phyloP scores from a whole-genome alignment of 2,888 invertebrate genomes.

The Noctua janthe region DNA sequence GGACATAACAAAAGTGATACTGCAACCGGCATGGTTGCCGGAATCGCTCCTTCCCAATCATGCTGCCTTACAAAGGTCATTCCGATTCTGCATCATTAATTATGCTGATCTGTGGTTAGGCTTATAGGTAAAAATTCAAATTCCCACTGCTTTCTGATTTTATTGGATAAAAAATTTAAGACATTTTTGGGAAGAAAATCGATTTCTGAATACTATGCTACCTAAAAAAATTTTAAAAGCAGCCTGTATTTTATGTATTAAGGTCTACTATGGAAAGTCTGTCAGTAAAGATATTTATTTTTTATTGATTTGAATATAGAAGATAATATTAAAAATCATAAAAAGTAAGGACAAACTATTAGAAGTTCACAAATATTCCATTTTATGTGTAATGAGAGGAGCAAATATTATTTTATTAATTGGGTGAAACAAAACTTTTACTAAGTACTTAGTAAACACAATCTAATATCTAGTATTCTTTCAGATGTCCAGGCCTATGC shows the following conservation, averaged over 20 bases:
- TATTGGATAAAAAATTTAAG: neutral
- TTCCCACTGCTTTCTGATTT: neutral
- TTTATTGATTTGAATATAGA: slow-evolving; percentile 5
- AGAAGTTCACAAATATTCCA: neutral
- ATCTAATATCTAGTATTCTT: slow-evolving; percentile 59
- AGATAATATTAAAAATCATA: slow-evolving; percentile 3
- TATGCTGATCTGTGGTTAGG: no score
- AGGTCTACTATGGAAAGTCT: neutral
- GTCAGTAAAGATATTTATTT: neutral
- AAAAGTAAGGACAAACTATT: neutral
- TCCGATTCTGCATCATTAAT: no score
- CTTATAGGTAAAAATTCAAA: no score
- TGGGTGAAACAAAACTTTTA: slow-evolving; percentile 1
- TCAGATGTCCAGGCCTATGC: slow-evolving; percentile 89
- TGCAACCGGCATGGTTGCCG: neutral
- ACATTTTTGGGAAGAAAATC: neutral
- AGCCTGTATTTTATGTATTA: neutral
- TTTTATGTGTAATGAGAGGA: neutral
- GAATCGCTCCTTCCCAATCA: neutral
- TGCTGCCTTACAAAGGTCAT: neutral
- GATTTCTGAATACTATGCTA: neutral
- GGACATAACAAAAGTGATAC: neutral
- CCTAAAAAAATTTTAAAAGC: neutral
- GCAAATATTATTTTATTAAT: neutral
- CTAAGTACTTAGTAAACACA: neutral